Conservation (phyloP, 2,888 invertebrate genomes). For the Busseola fusca region DNA sequence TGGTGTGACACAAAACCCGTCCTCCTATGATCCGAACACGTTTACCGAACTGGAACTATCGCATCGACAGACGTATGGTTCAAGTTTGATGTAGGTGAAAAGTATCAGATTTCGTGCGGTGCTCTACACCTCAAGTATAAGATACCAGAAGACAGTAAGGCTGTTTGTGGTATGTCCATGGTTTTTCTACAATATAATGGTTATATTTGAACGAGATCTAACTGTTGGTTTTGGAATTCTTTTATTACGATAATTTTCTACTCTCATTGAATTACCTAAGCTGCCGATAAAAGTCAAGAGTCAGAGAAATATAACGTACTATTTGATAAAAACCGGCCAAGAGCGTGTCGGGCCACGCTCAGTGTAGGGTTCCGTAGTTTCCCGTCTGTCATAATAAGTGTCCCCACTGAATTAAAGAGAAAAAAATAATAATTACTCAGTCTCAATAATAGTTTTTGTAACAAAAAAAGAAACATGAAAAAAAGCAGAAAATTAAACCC, state of each 20-base stretch:
- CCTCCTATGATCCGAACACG: not conserved
- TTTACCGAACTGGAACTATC: slow-evolving; percentile 28
- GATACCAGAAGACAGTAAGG: slow-evolving; percentile 13
- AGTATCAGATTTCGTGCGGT: slow-evolving; percentile 47
- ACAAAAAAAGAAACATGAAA: no score
- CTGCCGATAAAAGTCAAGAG: not conserved
- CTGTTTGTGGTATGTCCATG: not conserved
- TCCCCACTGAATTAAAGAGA: no score
- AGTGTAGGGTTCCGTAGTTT: no score
- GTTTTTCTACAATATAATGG: not conserved
- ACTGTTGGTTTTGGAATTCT: not conserved
- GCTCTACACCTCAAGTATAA: slow-evolving; percentile 19
- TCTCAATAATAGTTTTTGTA: no score
- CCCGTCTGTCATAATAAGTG: no score
- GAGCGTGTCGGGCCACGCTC: no score
- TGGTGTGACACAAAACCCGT: not conserved
- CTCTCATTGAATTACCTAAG: not conserved
- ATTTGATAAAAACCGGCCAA: no score
- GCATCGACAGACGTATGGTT: slow-evolving; percentile 28
- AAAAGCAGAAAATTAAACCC: no score
- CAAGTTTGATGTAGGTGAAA: slow-evolving; percentile 39
- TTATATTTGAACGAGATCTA: not conserved
- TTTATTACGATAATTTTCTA: not conserved
- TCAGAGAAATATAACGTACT: no score
- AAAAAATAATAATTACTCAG: no score